phyloP scores from a whole-genome alignment of 2,113 vertebrate genomes.

The Alaudala cheleensis region DNA sequence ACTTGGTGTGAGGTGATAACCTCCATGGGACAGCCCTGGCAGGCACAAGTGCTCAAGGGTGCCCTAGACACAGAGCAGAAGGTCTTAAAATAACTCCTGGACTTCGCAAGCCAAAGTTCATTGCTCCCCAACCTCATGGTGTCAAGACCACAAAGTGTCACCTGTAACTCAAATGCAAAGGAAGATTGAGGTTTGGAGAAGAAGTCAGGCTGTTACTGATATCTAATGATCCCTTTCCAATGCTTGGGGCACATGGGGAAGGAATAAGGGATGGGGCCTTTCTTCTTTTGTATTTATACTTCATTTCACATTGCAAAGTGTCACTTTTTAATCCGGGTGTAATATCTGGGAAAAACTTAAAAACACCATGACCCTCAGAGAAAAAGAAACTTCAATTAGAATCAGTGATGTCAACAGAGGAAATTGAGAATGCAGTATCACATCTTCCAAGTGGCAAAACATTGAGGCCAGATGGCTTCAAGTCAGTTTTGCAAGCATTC shows the following conservation, averaged over 20 bases:
- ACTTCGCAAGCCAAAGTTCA: not conserved
- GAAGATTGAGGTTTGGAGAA: not conserved
- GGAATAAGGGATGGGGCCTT: not conserved
- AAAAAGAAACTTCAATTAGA: slow-evolving; percentile 6
- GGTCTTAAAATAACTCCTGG: slow-evolving; percentile 39
- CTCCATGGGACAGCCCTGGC: not conserved
- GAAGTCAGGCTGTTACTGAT: not conserved
- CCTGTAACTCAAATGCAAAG: not conserved
- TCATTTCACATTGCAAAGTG: not conserved
- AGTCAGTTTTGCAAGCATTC: slow-evolving; percentile 36
- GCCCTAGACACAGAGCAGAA: not conserved
- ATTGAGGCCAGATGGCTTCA: slow-evolving; percentile 43
- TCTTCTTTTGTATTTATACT: not conserved
- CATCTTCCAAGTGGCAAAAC: slow-evolving; percentile 44
- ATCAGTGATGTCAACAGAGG: not conserved
- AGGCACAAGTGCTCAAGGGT: not conserved
- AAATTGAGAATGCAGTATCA: not conserved
- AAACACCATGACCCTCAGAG: not conserved
- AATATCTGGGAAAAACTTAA: slow-evolving; percentile 11
- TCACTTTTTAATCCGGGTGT: not conserved
- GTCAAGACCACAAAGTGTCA: not conserved
- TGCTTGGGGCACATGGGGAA: not conserved
- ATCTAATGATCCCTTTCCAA: not conserved
- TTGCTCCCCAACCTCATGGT: not conserved
- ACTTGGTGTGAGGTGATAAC: not conserved